Evolutionary conservation across 37 sponge, comb jelly and placozoan species (phyloP).

Genomic region (Aphrocallistes beatrix): DNA sequence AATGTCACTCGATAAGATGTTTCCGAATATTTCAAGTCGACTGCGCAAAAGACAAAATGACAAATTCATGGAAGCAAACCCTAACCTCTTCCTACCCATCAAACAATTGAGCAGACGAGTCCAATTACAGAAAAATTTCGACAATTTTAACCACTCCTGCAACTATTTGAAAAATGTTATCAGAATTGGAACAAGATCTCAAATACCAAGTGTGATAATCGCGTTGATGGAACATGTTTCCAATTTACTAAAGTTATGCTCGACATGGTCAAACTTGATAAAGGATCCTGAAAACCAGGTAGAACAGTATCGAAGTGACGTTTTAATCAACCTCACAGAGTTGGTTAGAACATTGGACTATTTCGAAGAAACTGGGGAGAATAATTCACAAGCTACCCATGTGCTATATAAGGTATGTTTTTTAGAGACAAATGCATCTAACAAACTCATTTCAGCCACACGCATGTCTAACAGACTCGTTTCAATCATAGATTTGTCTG

Average conservation of each 20-base stretch:
- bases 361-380: background rate
- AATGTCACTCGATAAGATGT: too few species aligned
- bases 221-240: background rate
- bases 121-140: background rate
- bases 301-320: background rate
- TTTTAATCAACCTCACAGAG: background rate
- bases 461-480: background rate
- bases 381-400: background rate
- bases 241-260: background rate
- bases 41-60: background rate
- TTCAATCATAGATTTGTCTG: background rate
- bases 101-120: background rate
- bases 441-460: background rate
- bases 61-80: background rate
- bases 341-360: background rate
- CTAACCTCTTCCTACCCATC: background rate
- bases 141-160: background rate
- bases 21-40: background rate
- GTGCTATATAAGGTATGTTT: background rate
- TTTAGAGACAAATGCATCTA: too few species aligned
- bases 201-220: background rate
- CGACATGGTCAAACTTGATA: background rate
- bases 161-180: background rate
- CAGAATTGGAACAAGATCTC: background rate
- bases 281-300: background rate